Percentiles rank a stretch among this genome's conserved stretches.
These are phyloP conservation scores for Sphaerophoria rueppellii DNA, from an alignment of 2,888 invertebrate species.

Conservation along the genomic window DNA sequence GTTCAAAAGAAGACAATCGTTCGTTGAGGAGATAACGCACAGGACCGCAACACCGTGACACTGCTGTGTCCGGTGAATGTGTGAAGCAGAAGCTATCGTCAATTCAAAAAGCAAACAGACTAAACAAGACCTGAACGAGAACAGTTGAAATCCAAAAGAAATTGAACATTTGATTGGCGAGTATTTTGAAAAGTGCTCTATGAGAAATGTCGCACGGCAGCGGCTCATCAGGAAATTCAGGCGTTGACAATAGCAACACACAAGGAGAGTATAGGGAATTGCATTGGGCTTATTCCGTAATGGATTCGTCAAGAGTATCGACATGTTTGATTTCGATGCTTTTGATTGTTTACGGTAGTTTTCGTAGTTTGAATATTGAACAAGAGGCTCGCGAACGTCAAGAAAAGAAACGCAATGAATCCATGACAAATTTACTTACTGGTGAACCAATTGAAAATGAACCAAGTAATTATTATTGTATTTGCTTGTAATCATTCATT, in stretches of 20 bases:
- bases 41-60: conserved; percentile 65
- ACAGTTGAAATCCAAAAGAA: neutral
- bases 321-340: conserved; percentile 98
- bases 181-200: conserved; percentile 49
- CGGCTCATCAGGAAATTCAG: conserved; percentile 69
- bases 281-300: conserved; percentile 96
- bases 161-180: conserved; percentile 38
- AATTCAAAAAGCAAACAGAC: neutral
- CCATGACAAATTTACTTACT: conserved; percentile 82
- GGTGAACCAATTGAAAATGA: conserved; percentile 82
- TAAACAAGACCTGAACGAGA: neutral
- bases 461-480: conserved; percentile 81
- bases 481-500: neutral
- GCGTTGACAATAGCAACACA: conserved; percentile 77
- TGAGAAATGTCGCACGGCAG: conserved; percentile 75
- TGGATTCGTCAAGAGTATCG: conserved; percentile 98
- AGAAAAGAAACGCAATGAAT: conserved; percentile 87
- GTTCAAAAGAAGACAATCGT: conserved; percentile 15
- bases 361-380: conserved; percentile 97
- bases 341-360: conserved; percentile 98
- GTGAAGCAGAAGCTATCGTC: conserved; percentile 29
- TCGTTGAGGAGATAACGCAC: conserved; percentile 36
- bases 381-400: conserved; percentile 94
- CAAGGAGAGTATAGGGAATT: conserved; percentile 84
- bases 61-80: conserved; percentile 68